Conservation (phyloP, 2,888 invertebrate genomes). For the Pseudococcus jackbeardsleyi region DNA sequence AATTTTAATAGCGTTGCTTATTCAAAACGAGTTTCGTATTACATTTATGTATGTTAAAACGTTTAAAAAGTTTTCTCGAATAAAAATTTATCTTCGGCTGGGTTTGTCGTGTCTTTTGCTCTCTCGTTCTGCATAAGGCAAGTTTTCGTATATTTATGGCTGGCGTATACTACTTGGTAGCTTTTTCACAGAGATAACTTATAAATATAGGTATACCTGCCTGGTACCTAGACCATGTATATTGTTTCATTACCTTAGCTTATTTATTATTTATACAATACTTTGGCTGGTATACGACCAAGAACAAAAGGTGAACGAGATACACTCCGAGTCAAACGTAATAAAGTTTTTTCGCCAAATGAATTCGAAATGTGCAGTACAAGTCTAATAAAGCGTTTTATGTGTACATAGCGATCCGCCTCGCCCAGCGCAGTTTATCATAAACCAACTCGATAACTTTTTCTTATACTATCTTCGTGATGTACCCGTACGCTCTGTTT, state of each 20-base stretch:
- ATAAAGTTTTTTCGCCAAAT: slow-evolving; percentile 9
- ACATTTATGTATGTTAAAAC: slow-evolving; percentile 31
- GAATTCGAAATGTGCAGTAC: background rate
- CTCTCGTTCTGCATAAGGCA: background rate
- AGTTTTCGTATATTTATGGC: slow-evolving; percentile 22
- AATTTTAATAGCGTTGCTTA: slow-evolving; percentile 43
- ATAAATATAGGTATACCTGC: background rate
- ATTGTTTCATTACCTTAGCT: slow-evolving; percentile 13
- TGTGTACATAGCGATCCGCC: background rate
- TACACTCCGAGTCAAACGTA: background rate
- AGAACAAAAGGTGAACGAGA: background rate
- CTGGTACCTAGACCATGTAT: background rate
- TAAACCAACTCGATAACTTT: slow-evolving; percentile 26
- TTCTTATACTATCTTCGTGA: background rate
- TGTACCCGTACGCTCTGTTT: background rate
- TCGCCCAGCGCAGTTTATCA: background rate
- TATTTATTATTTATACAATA: slow-evolving; percentile 31
- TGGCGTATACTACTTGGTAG: background rate
- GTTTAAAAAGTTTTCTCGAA: slow-evolving; percentile 35
- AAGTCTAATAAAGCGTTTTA: background rate
- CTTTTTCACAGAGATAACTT: slow-evolving; percentile 21
- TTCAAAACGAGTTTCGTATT: slow-evolving; percentile 45
- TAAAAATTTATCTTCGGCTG: slow-evolving; percentile 16
- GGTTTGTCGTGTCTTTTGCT: background rate
- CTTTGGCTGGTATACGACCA: background rate